Evolutionary conservation across 2,797 vertebrate species (phyloP).

Genomic region (Schizothorax lantsangensis): DNA sequence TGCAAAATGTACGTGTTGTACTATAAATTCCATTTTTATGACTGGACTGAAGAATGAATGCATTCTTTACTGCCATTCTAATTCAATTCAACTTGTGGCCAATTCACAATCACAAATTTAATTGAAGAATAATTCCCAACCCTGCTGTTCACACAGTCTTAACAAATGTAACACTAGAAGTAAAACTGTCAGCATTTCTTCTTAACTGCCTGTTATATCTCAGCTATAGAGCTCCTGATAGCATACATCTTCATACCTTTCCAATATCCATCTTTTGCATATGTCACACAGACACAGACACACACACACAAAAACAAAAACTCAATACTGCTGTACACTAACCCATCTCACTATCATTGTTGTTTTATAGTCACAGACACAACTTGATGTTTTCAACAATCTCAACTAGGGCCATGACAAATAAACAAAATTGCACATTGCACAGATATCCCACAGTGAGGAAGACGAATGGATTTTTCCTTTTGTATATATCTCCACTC

Average conservation of each 20-base stretch:
- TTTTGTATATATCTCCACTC: conserved; percentile 21
- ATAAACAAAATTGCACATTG: conserved; percentile 20
- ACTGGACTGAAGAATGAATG: background rate
- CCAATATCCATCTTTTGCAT: background rate
- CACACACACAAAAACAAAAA: background rate
- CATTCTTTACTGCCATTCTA: background rate
- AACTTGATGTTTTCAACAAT: conserved; percentile 17
- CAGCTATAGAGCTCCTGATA: background rate
- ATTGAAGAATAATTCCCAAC: background rate
- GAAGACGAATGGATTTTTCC: conserved; percentile 28
- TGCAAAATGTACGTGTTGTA: too few relatives aligned
- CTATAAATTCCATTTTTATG: too few relatives aligned
- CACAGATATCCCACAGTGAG: conserved; percentile 8
- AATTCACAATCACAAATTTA: background rate
- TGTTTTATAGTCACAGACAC: conserved; percentile 23
- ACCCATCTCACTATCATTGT: conserved; percentile 13
- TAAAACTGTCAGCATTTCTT: background rate
- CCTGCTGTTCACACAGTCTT: background rate
- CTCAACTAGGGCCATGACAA: background rate
- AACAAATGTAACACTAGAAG: background rate
- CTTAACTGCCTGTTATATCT: background rate
- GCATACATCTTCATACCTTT: background rate
- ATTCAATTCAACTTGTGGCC: background rate
- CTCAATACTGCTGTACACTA: background rate
- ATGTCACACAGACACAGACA: background rate